phyloP scores from a whole-genome alignment of 1,140 invertebrate genomes.

The Brevipalpus yothersi region DNA sequence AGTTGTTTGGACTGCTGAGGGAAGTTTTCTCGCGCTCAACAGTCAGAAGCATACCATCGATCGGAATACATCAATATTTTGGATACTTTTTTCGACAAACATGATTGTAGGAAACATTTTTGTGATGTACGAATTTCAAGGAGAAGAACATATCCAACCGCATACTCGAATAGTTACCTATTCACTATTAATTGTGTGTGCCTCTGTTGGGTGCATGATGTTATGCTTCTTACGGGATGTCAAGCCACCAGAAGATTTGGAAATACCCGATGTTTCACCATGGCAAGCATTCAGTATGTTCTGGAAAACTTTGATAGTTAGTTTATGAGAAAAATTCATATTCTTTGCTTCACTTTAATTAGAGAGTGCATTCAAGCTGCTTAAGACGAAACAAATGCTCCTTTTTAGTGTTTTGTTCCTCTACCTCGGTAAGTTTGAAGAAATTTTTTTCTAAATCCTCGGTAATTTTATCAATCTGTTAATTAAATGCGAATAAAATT shows the following conservation, averaged over 20 bases:
- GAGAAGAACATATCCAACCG: constrained; percentile 33
- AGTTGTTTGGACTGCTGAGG: constrained; percentile 42
- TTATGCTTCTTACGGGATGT: constrained; percentile 29
- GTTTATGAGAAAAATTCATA: background rate
- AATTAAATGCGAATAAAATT: background rate
- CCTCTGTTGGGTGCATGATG: constrained; percentile 37
- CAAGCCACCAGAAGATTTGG: background rate
- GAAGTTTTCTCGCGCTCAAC: constrained; percentile 73
- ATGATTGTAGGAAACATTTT: constrained; percentile 80
- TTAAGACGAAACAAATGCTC: constrained; percentile 26
- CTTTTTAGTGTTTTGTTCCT: background rate
- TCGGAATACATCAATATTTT: constrained; percentile 39
- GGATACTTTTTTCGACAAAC: constrained; percentile 30
- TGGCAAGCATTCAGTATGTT: background rate
- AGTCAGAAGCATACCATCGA: constrained; percentile 61
- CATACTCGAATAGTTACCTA: constrained; percentile 43
- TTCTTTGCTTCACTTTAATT: background rate
- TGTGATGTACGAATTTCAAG: constrained; percentile 68
- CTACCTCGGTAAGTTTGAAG: background rate
- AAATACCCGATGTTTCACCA: background rate
- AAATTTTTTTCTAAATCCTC: background rate
- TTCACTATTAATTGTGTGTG: constrained; percentile 36
- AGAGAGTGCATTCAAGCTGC: constrained; percentile 7
- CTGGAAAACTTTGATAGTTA: background rate
- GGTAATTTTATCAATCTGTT: background rate